Percentiles rank a stretch among this genome's conserved stretches.
Evolutionary conservation across 2,888 invertebrate species (phyloP).

Genomic region (Podotricha telesiphe): DNA sequence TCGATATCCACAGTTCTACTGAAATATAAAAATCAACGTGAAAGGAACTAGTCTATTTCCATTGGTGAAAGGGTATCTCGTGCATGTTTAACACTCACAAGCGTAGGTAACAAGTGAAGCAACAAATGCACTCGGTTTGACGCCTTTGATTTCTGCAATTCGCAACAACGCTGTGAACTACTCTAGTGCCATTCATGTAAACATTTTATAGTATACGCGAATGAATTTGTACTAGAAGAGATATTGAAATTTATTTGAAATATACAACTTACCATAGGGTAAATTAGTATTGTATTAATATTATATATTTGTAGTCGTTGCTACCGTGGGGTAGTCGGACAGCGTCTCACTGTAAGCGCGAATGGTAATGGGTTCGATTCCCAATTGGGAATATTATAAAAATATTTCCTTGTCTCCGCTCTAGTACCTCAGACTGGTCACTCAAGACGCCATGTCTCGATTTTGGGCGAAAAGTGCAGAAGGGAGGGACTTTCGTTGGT

Average conservation of each 20-base stretch:
- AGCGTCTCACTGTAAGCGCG: too few species aligned
- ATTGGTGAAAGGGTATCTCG: constrained; percentile 22
- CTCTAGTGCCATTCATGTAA: constrained; percentile 19
- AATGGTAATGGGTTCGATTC: too few species aligned
- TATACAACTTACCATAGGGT: neutral
- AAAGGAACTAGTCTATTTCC: constrained; percentile 12
- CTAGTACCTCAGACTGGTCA: too few species aligned
- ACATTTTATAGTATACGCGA: constrained; percentile 12
- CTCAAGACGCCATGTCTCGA: too few species aligned
- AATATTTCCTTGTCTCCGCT: too few species aligned
- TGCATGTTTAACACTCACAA: constrained; percentile 29
- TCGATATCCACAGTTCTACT: neutral
- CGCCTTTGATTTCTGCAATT: constrained; percentile 58
- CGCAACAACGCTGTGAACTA: constrained; percentile 42
- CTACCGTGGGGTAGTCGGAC: too few species aligned
- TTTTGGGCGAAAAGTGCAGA: too few species aligned
- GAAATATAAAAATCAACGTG: neutral
- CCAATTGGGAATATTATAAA: too few species aligned
- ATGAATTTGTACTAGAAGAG: neutral
- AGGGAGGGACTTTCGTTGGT: too few species aligned
- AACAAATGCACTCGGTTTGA: constrained; percentile 53
- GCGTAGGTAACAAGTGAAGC: constrained; percentile 56
- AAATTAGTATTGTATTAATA: too few species aligned
- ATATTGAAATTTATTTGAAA: neutral
- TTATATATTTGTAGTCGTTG: too few species aligned